Percentiles rank a stretch among this genome's conserved stretches.
Conservation (phyloP, 2,113 vertebrate species). For the Sialia sialis region DNA sequence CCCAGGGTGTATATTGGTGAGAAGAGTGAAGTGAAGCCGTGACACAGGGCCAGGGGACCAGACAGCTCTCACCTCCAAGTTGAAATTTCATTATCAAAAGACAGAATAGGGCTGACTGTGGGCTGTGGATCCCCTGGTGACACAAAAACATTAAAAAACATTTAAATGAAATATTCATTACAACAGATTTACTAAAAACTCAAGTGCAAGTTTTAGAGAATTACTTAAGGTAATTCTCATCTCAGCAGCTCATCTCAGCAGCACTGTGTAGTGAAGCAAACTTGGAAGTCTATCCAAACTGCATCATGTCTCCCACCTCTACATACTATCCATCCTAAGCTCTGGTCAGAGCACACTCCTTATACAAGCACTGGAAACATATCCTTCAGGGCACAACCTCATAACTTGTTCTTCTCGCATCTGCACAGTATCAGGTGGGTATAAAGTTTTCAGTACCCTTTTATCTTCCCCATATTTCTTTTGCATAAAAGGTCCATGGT, state of each 20-base stretch:
- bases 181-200: background rate
- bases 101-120: background rate
- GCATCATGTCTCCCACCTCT: background rate
- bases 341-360: background rate
- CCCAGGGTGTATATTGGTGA: background rate
- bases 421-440: background rate
- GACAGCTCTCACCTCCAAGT: background rate
- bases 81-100: background rate
- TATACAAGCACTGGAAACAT: background rate
- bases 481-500: background rate
- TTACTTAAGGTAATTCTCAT: background rate
- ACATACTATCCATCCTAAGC: fast-evolving
- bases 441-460: background rate
- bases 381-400: background rate
- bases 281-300: background rate
- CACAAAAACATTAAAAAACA: background rate
- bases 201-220: background rate
- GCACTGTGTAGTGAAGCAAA: background rate
- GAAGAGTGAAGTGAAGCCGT: background rate
- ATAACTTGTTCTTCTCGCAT: background rate
- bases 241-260: background rate
- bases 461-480: background rate
- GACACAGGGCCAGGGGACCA: background rate
- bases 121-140: background rate
- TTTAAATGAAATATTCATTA: background rate